These are phyloP conservation scores for Cherax quadricarinatus DNA, from an alignment of 1,140 invertebrate genomes.

Conservation along the genomic window DNA sequence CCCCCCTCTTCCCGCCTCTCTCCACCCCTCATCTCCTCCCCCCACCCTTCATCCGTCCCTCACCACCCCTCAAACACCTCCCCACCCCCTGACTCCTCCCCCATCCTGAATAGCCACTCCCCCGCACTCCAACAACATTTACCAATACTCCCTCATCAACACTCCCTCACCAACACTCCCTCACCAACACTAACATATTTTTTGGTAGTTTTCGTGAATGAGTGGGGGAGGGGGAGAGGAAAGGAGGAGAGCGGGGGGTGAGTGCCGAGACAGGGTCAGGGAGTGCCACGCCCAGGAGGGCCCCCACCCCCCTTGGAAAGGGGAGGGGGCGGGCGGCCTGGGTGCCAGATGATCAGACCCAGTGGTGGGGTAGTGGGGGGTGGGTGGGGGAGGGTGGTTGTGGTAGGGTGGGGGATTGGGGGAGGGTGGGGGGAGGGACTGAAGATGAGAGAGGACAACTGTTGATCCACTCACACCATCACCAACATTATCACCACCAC, in stretches of 20 bases:
- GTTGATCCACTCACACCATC: not conserved
- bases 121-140: not conserved
- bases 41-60: not conserved
- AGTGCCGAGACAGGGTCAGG: not conserved
- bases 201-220: not conserved
- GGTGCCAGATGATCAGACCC: slow-evolving; percentile 1
- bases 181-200: not conserved
- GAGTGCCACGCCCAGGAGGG: slow-evolving; percentile 5
- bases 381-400: too few species aligned
- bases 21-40: not conserved
- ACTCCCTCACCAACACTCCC: not conserved
- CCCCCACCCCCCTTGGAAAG: too few species aligned
- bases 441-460: slow-evolving; percentile 5
- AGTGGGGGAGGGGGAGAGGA: not conserved
- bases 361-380: not conserved
- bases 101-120: too few species aligned
- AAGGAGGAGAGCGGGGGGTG: not conserved
- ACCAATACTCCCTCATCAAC: not conserved
- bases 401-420: too few species aligned
- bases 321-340: not conserved
- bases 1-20: not conserved
- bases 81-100: not conserved
- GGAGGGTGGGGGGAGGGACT: not conserved
- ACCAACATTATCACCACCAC: not conserved
- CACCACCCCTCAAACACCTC: not conserved